Evolutionary conservation across 2,113 vertebrate species (phyloP).

Genomic region (Gopherus evgoodei): DNA sequence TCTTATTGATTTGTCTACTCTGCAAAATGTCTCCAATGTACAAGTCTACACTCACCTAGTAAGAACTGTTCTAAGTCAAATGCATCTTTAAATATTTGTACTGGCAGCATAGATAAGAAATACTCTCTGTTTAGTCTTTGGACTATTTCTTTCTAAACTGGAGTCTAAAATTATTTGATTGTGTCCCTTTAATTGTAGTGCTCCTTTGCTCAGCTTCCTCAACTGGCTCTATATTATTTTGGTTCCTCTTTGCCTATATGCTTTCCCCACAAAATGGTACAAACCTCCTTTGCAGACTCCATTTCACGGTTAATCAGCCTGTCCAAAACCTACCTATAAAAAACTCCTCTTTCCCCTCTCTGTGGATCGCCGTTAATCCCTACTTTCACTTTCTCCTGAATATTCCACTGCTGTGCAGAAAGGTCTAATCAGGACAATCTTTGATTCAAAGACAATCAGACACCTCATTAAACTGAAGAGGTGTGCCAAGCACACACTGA

Average conservation of each 20-base stretch:
- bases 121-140: neutral
- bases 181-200: neutral
- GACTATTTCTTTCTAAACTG: neutral
- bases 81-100: neutral
- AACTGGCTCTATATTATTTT: neutral
- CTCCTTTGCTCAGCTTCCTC: neutral
- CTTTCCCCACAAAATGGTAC: neutral
- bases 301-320: neutral
- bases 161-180: neutral
- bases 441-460: neutral
- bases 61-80: neutral
- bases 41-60: neutral
- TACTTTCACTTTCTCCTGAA: neutral
- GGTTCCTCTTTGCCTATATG: neutral
- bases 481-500: neutral
- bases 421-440: neutral
- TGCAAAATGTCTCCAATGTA: neutral
- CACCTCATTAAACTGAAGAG: neutral
- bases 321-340: neutral
- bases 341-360: neutral
- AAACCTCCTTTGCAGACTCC: neutral
- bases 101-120: rapidly evolving
- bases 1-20: neutral
- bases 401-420: neutral
- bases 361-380: neutral